Evolutionary conservation across 2,888 invertebrate species (phyloP).

Genomic region (Coenonympha glycerion): DNA sequence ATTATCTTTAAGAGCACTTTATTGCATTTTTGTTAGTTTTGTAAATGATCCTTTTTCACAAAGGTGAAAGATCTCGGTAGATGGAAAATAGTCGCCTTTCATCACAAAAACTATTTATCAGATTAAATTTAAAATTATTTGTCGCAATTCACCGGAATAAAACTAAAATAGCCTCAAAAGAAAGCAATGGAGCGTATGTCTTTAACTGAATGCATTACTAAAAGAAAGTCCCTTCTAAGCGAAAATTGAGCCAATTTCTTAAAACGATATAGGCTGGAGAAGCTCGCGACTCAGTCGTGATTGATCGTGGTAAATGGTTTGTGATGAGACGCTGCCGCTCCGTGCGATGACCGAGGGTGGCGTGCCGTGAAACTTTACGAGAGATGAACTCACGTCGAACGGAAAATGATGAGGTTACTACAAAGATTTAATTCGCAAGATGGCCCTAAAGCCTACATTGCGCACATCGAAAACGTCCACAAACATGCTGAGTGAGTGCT

Average conservation of each 20-base stretch:
- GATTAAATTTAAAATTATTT: too few species aligned
- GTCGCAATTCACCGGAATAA: too few species aligned
- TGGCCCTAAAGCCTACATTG: too few species aligned
- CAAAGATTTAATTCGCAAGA: too few species aligned
- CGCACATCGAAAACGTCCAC: too few species aligned
- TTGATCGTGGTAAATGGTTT: constrained; percentile 63
- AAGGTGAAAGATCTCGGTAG: too few species aligned
- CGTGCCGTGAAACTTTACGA: constrained; percentile 56
- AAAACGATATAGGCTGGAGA: constrained; percentile 50
- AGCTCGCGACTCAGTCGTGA: constrained; percentile 37
- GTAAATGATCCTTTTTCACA: too few species aligned
- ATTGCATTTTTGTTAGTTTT: too few species aligned
- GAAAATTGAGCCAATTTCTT: constrained; percentile 50
- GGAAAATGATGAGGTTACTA: constrained; percentile 12
- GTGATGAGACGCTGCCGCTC: constrained; percentile 42
- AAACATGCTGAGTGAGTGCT: too few species aligned
- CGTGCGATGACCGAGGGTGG: constrained; percentile 43
- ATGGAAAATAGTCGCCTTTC: too few species aligned
- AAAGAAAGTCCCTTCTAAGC: constrained; percentile 20
- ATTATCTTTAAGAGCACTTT: background rate
- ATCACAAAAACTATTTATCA: too few species aligned
- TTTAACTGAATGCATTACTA: constrained; percentile 1
- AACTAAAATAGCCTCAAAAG: background rate
- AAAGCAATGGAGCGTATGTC: background rate
- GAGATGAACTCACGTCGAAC: constrained; percentile 23